Evolutionary conservation across 2,797 vertebrate genomes (phyloP).

Genomic region (Pantherophis alleghaniensis): DNA sequence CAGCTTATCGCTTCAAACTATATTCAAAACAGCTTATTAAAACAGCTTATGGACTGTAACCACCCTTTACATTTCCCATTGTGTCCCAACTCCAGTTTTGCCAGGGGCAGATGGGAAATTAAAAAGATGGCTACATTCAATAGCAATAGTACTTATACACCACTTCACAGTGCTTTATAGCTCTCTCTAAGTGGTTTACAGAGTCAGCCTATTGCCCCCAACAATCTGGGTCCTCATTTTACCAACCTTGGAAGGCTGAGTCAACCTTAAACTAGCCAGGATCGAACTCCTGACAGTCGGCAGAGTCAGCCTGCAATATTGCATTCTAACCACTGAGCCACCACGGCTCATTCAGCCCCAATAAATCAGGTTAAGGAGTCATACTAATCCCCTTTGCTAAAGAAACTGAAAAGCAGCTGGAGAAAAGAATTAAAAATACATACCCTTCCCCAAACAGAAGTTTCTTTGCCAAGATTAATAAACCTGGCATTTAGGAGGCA

Average conservation of each 20-base stretch:
- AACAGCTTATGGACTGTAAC: neutral
- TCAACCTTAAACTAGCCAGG: too few relatives aligned
- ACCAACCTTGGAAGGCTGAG: too few relatives aligned
- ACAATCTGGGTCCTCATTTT: too few relatives aligned
- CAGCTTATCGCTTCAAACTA: too few relatives aligned
- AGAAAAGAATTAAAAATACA: neutral
- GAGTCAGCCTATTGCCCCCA: too few relatives aligned
- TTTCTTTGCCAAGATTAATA: neutral
- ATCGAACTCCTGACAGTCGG: neutral
- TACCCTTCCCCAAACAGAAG: neutral
- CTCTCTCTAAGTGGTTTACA: too few relatives aligned
- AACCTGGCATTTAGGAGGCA: neutral
- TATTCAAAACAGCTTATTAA: too few relatives aligned
- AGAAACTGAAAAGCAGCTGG: neutral
- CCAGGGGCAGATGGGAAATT: neutral
- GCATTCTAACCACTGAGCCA: neutral
- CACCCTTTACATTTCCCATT: neutral
- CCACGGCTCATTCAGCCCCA: neutral
- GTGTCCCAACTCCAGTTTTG: neutral
- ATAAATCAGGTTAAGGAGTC: neutral
- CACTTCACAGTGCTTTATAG: too few relatives aligned
- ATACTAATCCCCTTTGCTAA: neutral
- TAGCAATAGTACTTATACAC: too few relatives aligned
- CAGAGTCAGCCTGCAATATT: neutral
- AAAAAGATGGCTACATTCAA: neutral